phyloP scores from a whole-genome alignment of 2,113 vertebrate species.

The Pyxicephalus adspersus region DNA sequence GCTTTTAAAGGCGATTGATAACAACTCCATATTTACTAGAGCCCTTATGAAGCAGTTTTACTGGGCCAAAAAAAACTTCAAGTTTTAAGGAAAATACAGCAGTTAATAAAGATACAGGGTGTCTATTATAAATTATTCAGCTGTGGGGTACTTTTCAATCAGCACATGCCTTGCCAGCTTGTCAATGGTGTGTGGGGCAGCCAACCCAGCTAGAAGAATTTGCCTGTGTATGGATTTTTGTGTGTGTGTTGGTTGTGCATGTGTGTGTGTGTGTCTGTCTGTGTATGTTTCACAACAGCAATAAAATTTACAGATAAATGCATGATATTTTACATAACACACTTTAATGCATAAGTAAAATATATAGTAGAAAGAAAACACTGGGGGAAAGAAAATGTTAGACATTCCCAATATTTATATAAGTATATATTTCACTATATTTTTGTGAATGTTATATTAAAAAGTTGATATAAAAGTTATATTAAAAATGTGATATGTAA shows the following conservation, averaged over 20 bases:
- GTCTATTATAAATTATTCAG: slow-evolving; percentile 49
- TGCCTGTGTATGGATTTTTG: background rate
- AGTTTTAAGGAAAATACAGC: slow-evolving; percentile 44
- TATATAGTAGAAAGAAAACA: no score
- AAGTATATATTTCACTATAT: no score
- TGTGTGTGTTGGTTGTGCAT: background rate
- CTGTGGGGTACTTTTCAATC: slow-evolving; percentile 36
- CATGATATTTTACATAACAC: no score
- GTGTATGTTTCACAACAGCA: no score
- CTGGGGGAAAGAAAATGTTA: no score
- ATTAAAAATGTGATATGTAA: no score
- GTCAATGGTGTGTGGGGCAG: slow-evolving; percentile 9
- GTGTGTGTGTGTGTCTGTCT: no score
- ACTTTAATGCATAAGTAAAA: no score
- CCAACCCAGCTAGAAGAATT: background rate
- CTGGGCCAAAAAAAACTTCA: slow-evolving; percentile 47
- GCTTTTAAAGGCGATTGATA: slow-evolving; percentile 52
- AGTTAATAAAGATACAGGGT: slow-evolving; percentile 46
- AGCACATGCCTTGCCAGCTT: slow-evolving; percentile 3
- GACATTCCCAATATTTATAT: no score
- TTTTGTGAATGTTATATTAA: no score
- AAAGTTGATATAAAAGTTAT: no score
- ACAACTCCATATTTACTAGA: slow-evolving; percentile 46
- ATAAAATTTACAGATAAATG: no score
- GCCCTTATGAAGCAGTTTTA: slow-evolving; percentile 47